phyloP scores from a whole-genome alignment of 1,140 invertebrate species.

The Drosophila littoralis region DNA sequence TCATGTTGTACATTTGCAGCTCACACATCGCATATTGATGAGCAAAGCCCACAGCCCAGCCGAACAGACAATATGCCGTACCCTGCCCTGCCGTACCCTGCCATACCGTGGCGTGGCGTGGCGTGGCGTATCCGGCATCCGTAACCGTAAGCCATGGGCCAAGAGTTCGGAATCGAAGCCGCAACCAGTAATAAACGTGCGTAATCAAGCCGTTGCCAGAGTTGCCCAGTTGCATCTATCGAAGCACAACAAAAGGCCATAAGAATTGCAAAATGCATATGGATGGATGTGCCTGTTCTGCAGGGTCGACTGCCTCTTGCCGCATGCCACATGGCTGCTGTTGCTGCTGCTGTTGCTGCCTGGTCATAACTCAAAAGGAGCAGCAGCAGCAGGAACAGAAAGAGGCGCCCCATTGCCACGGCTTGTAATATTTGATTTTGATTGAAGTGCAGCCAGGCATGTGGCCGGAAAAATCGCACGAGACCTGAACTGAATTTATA shows the following conservation, averaged over 20 bases:
- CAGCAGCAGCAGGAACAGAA: neutral
- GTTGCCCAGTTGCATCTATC: slow-evolving; percentile 30
- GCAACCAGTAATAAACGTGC: slow-evolving; percentile 74
- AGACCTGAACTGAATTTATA: slow-evolving; percentile 53
- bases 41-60: slow-evolving; percentile 4
- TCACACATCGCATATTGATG: slow-evolving; percentile 76
- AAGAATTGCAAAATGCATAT: slow-evolving; percentile 46
- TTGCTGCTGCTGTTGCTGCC: neutral
- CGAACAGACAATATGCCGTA: neutral
- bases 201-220: slow-evolving; percentile 64
- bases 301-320: slow-evolving; percentile 13
- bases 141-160: slow-evolving; percentile 20
- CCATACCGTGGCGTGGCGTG: neutral
- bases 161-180: slow-evolving; percentile 36
- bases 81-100: neutral
- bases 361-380: slow-evolving; percentile 39
- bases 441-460: slow-evolving; percentile 77
- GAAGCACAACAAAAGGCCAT: slow-evolving; percentile 55
- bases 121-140: slow-evolving; percentile 26
- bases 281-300: slow-evolving; percentile 21
- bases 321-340: slow-evolving; percentile 6
- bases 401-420: slow-evolving; percentile 13
- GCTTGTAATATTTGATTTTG: slow-evolving; percentile 78
- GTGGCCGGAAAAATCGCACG: slow-evolving; percentile 64
- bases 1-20: slow-evolving; percentile 75